Evolutionary conservation across 2,797 vertebrate species (phyloP).

Genomic region (Cyclopterus lumpus): DNA sequence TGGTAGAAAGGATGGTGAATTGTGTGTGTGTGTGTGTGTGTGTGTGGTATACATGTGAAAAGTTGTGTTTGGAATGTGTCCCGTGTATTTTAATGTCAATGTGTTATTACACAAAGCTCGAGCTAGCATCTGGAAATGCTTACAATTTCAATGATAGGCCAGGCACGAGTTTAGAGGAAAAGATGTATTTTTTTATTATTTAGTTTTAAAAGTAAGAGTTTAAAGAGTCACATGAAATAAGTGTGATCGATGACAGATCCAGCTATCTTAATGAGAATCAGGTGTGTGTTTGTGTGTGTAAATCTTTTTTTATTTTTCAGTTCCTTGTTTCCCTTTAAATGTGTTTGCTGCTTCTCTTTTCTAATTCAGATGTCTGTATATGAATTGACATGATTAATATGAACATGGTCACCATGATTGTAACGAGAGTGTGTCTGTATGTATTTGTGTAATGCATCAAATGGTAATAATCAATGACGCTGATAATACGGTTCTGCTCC

Average conservation of each 20-base stretch:
- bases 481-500: slow-evolving; percentile 80
- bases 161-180: slow-evolving; percentile 69
- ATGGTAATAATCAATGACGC: slow-evolving; percentile 63
- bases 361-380: slow-evolving; percentile 88
- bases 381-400: slow-evolving; percentile 84
- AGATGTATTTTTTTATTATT: slow-evolving; percentile 81
- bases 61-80: slow-evolving; percentile 35
- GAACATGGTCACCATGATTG: slow-evolving; percentile 79
- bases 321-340: slow-evolving; percentile 80
- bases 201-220: slow-evolving; percentile 60
- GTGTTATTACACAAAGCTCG: slow-evolving; percentile 68
- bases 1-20: slow-evolving; percentile 19
- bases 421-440: slow-evolving; percentile 58
- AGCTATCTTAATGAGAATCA: slow-evolving; percentile 47
- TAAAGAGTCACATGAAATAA: slow-evolving; percentile 33
- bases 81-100: slow-evolving; percentile 57
- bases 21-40: background rate
- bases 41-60: slow-evolving; percentile 22
- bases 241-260: slow-evolving; percentile 37
- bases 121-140: slow-evolving; percentile 78
- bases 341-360: slow-evolving; percentile 81
- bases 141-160: slow-evolving; percentile 74
- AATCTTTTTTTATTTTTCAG: slow-evolving; percentile 27
- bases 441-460: slow-evolving; percentile 27
- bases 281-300: slow-evolving; percentile 1